Evolutionary conservation across 2,113 vertebrate species (phyloP), one percentile per base, ranked within the genome.

Genomic region (Oostethus manadensis): DNA sequence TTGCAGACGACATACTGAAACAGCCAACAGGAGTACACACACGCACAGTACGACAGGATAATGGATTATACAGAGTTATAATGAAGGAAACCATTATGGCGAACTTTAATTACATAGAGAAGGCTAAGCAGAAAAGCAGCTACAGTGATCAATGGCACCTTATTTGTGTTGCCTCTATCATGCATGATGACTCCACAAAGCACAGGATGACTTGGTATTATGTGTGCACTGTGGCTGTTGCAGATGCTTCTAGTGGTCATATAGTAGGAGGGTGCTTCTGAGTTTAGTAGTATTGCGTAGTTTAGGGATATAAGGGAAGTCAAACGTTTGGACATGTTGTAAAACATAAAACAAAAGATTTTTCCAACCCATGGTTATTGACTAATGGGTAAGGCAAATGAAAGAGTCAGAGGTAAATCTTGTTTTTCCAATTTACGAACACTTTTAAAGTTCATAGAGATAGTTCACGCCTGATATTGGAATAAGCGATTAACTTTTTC

Each of bases 71-170:
- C 3, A 10, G 70, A 57, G 53, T 38, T 49, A 72, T 62, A 56
- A 77, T 59, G 65, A 54, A 73, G 46, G 58, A 60, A 68, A 72
- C 54, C 47, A 48, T 56, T 16, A 51, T 51, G 23, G 47, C 60
- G 62, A 68, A 77, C 63, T 58, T 2, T 58, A 68, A 72, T 70
- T 42, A 64, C 62, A 59, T 51, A 1, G 50, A 17, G 50, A 51
- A 51, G 17, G 35, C 8, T 2, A 47, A 60, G 53, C 38, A 14
- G 42, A 20, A 44, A 26, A 70, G 60, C 22, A 64, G 60, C 62
- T 14, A 11, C 33, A 40, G 63, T 60, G 60, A 76, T 51, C 20
- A 68, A 63, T 38, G 14, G 56, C 20, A 16, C 2, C 40, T 20
- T 63, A 20, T 21, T 26, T 51, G 18, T 38, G 16, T 14, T 10